Percentiles rank a stretch among this genome's conserved stretches.
phyloP scores from a whole-genome alignment of 2,797 vertebrate species.

The Podarcis lilfordi region DNA sequence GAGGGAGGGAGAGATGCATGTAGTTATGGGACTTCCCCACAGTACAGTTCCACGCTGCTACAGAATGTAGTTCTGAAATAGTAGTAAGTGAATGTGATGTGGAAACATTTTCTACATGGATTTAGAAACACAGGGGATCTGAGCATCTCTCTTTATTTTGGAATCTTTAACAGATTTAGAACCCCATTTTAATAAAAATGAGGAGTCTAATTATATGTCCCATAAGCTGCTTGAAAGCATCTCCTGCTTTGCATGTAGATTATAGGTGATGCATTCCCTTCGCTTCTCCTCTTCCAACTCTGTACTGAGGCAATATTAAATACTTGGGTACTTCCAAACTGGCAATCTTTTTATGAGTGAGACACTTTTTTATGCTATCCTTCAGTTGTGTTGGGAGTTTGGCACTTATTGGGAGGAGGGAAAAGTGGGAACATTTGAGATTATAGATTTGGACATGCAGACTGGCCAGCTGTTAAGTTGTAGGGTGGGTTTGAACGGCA shows the following conservation, averaged over 20 bases:
- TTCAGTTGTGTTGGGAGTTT: background rate
- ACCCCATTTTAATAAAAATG: background rate
- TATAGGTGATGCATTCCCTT: background rate
- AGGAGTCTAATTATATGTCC: background rate
- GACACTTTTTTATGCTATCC: accelerated
- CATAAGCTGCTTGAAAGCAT: background rate
- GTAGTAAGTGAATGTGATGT: background rate
- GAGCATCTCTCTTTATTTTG: background rate
- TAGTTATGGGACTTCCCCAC: background rate
- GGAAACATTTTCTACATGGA: background rate
- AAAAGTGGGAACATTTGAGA: background rate
- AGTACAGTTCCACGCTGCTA: too few relatives aligned
- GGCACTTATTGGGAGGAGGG: background rate
- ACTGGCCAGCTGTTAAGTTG: slow-evolving; percentile 1
- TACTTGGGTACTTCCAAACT: background rate
- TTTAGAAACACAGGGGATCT: background rate
- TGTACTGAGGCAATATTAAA: background rate
- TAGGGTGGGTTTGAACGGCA: background rate
- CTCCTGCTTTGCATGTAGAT: background rate
- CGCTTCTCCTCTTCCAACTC: too few relatives aligned
- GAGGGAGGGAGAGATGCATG: too few relatives aligned
- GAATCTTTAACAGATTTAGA: background rate
- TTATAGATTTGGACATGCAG: background rate
- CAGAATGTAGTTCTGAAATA: background rate
- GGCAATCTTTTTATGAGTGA: background rate